phyloP scores from a whole-genome alignment of 2,113 vertebrate species.

The Megaleporinus macrocephalus region DNA sequence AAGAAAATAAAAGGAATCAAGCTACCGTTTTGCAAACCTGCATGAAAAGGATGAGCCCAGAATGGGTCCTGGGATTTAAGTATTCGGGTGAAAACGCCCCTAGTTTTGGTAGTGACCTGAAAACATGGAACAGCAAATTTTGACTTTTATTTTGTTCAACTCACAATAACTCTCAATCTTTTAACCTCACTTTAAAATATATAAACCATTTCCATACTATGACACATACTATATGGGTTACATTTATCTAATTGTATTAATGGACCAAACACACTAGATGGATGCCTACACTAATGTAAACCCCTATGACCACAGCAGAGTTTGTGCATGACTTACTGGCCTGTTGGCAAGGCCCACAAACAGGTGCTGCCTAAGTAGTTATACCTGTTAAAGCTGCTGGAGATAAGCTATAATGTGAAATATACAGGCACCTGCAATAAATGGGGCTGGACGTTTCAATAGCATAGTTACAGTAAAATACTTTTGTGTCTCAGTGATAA shows the following conservation, averaged over 20 bases:
- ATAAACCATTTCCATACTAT: background rate
- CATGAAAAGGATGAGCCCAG: too few relatives aligned
- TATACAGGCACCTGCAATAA: background rate
- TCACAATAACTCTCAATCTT: too few relatives aligned
- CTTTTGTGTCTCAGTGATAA: constrained; percentile 10
- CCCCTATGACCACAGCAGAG: background rate
- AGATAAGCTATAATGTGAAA: constrained; percentile 17
- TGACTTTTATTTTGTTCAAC: too few relatives aligned
- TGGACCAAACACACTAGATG: background rate
- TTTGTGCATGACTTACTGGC: background rate
- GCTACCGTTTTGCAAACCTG: too few relatives aligned
- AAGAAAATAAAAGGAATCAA: too few relatives aligned
- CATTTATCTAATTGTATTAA: background rate
- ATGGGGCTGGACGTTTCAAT: background rate
- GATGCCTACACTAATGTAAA: background rate
- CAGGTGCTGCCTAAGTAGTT: background rate
- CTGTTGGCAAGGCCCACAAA: background rate
- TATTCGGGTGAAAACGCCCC: too few relatives aligned
- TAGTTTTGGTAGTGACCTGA: too few relatives aligned
- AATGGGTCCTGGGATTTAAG: too few relatives aligned
- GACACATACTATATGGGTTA: background rate
- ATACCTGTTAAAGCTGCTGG: background rate
- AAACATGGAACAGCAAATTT: too few relatives aligned
- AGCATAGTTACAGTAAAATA: background rate
- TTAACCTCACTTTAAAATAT: background rate